phyloP scores from a whole-genome alignment of 2,888 invertebrate species.

The Phytoseiulus persimilis region DNA sequence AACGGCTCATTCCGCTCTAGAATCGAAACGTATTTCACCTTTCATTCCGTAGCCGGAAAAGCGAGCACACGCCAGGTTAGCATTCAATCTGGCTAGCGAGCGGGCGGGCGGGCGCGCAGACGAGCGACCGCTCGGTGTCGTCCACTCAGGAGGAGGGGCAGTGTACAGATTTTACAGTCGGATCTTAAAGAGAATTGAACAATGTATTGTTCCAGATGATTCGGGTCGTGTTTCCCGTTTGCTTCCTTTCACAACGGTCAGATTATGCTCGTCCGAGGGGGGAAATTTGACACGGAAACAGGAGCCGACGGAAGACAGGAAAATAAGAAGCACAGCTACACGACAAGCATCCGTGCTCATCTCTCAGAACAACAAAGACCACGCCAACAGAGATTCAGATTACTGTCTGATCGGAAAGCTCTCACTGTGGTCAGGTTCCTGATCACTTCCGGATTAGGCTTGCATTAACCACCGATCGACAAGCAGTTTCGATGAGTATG shows the following conservation, averaged over 20 bases:
- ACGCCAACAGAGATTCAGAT: neutral
- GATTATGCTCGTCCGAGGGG: neutral
- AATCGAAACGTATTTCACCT: neutral
- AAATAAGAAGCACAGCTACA: neutral
- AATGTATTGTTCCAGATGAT: constrained; percentile 5
- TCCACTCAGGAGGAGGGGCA: neutral
- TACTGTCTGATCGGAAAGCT: neutral
- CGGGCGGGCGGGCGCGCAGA: neutral
- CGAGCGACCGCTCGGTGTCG: neutral
- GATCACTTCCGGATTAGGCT: neutral
- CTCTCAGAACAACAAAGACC: neutral
- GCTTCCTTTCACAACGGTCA: neutral
- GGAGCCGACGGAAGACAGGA: neutral
- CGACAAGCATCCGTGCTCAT: neutral
- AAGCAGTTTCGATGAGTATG: neutral
- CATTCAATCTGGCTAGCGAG: neutral
- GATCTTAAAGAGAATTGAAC: neutral
- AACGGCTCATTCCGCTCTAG: neutral
- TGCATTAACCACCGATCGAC: neutral
- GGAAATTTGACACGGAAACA: neutral
- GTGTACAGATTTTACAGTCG: neutral
- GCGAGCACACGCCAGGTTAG: neutral
- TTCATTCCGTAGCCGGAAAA: neutral
- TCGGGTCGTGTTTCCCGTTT: neutral
- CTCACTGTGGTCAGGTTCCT: too few species aligned